Evolutionary conservation across 92 coral and sea anemone genomes (phyloP), one percentile per base, ranked within the genome.

Genomic region (Porites lobata): DNA sequence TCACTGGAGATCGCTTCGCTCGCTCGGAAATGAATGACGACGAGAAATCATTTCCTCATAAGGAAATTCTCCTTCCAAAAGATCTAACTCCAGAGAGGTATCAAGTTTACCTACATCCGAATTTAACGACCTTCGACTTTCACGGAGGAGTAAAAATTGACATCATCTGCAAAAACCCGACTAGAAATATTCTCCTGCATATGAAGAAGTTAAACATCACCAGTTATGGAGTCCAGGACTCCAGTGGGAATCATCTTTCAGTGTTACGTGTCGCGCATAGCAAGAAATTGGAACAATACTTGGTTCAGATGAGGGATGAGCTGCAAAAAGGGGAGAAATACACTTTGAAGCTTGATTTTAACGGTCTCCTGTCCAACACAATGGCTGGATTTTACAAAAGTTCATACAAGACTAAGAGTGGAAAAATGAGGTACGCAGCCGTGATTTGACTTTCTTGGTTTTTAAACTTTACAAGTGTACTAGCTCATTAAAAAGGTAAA

Each of bases 331-430:
- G 92, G 15, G 90, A 87, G 26, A 89, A 77, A 21, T 98, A 95
- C 75, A 93, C 89, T 8, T 76, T 98, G 1, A 90, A 90, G 65
- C 79, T 98, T 74, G 78, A 86, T 32, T 98, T 93, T 84, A 71
- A 72, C 7, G 99, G 96, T 3, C 77, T 91, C 1, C 85, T 98
- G 21, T 87, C 98, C 17, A 82, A 96, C 58, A 94, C 93, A 69
- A 90, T 98, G 98, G 92, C 98, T 1, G 99, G 99, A 62, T 98
- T 98, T 85, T 96, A 98, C 92, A 98, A 88, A 77, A 98, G 99
- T 47, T 98, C 98, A 8, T 98, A 98, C 92, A 96, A 92, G 80
- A 98, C 99, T 14, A 94, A 89, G 71, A 78, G 76, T 15, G 98
- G 99, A 24, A 87, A 96, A 88, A 91, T 82, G 15, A 96, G 96